phyloP scores from a whole-genome alignment of 2,888 invertebrate species.

The Incurvaria masculella region DNA sequence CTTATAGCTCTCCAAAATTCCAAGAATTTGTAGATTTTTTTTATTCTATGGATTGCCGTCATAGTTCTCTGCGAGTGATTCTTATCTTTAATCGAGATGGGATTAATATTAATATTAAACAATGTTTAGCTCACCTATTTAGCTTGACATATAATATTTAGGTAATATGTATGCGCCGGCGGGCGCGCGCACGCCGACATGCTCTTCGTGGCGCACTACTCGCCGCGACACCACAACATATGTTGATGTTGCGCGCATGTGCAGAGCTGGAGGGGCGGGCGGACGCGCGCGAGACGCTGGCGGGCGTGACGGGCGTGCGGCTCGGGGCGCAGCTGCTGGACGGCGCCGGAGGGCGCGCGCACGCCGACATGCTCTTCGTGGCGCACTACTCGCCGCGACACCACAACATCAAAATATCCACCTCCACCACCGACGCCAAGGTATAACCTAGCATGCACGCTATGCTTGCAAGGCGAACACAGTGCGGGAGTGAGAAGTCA shows the following conservation, averaged over 20 bases:
- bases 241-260: too few relatives aligned
- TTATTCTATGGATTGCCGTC: too few relatives aligned
- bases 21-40: too few relatives aligned
- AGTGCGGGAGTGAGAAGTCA: too few relatives aligned
- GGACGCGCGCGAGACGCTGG: conserved; percentile 60
- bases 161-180: conserved; percentile 53
- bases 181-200: conserved; percentile 66
- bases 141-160: too few relatives aligned
- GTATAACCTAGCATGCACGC: too few relatives aligned
- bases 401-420: conserved; percentile 81
- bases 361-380: conserved; percentile 67
- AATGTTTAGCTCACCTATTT: too few relatives aligned
- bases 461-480: too few relatives aligned
- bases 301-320: conserved; percentile 63
- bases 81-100: too few relatives aligned
- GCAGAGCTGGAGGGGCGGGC: conserved; percentile 51
- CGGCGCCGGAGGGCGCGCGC: conserved; percentile 62
- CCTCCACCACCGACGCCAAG: conserved; percentile 77
- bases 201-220: conserved; percentile 73
- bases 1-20: too few relatives aligned
- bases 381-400: conserved; percentile 79
- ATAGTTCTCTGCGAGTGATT: too few relatives aligned
- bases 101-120: background rate
- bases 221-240: conserved; percentile 77
- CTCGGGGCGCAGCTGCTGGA: conserved; percentile 69